Conservation (phyloP, 2,113 vertebrate genomes). For the Oxygymnocypris stewartii region DNA sequence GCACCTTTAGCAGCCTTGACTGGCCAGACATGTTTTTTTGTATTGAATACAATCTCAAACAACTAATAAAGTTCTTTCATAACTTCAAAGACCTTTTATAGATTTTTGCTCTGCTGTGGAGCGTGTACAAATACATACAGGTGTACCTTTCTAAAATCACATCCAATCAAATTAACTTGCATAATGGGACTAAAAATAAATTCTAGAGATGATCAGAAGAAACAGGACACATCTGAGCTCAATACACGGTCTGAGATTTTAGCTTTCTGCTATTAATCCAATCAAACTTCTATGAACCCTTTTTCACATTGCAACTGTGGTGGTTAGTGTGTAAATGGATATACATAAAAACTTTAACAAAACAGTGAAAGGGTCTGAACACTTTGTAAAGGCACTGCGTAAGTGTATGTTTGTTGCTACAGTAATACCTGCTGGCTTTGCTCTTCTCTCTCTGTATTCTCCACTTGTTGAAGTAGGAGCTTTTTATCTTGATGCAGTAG, state of each 20-base stretch:
- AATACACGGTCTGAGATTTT: neutral
- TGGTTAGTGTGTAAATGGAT: neutral
- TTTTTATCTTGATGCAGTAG: constrained; percentile 80
- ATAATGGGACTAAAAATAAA: neutral
- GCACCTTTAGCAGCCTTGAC: neutral
- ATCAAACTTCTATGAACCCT: neutral
- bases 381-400: neutral
- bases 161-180: neutral
- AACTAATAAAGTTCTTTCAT: neutral
- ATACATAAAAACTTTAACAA: neutral
- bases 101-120: neutral
- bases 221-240: neutral
- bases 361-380: constrained; percentile 1
- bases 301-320: neutral
- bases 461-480: constrained; percentile 74
- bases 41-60: neutral
- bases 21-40: neutral
- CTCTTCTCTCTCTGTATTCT: constrained; percentile 72
- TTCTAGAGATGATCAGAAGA: neutral
- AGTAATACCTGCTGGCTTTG: constrained; percentile 68
- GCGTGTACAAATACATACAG: neutral
- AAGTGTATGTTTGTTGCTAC: neutral
- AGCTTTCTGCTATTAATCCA: neutral
- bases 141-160: neutral
- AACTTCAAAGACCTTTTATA: neutral